Conservation (phyloP, 1,140 invertebrate species). For the Trachymyrmex septentrionalis region DNA sequence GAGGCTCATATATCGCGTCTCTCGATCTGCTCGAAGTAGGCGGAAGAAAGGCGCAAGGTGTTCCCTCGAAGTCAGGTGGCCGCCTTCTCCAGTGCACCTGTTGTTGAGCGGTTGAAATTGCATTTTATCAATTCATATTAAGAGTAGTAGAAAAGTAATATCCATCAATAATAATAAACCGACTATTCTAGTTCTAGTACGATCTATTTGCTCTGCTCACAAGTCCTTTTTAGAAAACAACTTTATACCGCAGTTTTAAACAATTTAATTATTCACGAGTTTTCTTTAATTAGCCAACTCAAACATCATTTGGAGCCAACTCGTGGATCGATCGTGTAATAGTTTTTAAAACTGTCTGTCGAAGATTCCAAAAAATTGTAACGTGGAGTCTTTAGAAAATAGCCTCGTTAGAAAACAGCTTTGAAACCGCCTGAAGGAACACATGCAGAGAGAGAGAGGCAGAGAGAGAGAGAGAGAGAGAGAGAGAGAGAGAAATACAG, state of each 20-base stretch:
- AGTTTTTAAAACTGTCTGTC: no score
- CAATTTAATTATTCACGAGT: no score
- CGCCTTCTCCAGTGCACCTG: constrained; percentile 78
- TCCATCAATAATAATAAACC: not conserved
- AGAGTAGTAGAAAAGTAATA: not conserved
- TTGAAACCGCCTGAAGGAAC: not conserved
- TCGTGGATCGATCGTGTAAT: no score
- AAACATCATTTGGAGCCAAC: no score
- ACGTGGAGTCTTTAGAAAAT: no score
- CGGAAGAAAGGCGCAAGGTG: constrained; percentile 79
- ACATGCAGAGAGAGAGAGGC: no score
- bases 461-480: no score
- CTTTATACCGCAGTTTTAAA: not conserved
- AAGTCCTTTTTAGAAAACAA: not conserved
- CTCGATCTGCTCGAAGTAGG: constrained; percentile 56
- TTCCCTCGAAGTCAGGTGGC: constrained; percentile 78
- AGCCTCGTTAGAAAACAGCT: no score
- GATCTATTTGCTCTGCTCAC: not conserved
- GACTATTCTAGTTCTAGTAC: not conserved
- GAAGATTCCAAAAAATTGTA: no score
- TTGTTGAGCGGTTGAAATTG: constrained; percentile 65
- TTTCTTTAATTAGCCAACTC: no score
- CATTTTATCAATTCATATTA: constrained; percentile 41
- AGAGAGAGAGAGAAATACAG: no score
- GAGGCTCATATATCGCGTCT: constrained; percentile 49